A percentile compares a stretch with the other conserved stretches of the same genome.
Conservation (phyloP, 2,888 invertebrate species). For the Calameuta idolon region DNA sequence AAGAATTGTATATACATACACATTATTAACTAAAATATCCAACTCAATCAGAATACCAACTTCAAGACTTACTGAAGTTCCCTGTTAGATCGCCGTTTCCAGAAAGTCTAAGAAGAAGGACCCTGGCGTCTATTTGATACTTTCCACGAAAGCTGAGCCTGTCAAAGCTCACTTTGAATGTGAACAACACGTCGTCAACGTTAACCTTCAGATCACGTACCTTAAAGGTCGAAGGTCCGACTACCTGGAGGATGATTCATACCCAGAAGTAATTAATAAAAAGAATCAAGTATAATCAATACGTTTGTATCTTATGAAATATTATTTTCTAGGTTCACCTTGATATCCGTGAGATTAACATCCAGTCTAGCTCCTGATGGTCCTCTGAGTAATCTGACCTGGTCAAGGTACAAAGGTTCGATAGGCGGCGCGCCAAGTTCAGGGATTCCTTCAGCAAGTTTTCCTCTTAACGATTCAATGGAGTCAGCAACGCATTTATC, state of each 20-base stretch:
- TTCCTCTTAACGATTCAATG: slow-evolving; percentile 72
- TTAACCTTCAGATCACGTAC: slow-evolving; percentile 67
- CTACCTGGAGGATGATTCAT: slow-evolving; percentile 41
- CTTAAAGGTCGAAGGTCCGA: slow-evolving; percentile 57
- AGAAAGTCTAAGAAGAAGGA: slow-evolving; percentile 73
- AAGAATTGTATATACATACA: slow-evolving; percentile 42
- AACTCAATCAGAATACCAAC: neutral
- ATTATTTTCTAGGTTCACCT: slow-evolving; percentile 36
- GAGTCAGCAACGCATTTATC: slow-evolving; percentile 74
- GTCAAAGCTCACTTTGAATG: slow-evolving; percentile 73
- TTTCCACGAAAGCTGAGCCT: slow-evolving; percentile 74
- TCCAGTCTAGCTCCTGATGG: slow-evolving; percentile 69
- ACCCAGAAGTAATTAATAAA: neutral
- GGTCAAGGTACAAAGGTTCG: slow-evolving; percentile 74
- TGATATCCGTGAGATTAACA: slow-evolving; percentile 58
- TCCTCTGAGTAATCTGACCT: slow-evolving; percentile 73
- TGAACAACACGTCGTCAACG: slow-evolving; percentile 73
- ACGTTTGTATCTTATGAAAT: neutral
- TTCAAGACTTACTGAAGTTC: slow-evolving; percentile 74
- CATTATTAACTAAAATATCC: neutral
- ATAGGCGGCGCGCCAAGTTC: slow-evolving; percentile 77
- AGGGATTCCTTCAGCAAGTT: slow-evolving; percentile 74
- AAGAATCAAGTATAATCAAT: slow-evolving; percentile 5
- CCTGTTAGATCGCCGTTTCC: slow-evolving; percentile 77
- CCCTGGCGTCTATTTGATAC: slow-evolving; percentile 77